These are phyloP conservation scores for Venustaconcha ellipsiformis DNA, from an alignment of 1,140 invertebrate genomes.

Conservation along the genomic window DNA sequence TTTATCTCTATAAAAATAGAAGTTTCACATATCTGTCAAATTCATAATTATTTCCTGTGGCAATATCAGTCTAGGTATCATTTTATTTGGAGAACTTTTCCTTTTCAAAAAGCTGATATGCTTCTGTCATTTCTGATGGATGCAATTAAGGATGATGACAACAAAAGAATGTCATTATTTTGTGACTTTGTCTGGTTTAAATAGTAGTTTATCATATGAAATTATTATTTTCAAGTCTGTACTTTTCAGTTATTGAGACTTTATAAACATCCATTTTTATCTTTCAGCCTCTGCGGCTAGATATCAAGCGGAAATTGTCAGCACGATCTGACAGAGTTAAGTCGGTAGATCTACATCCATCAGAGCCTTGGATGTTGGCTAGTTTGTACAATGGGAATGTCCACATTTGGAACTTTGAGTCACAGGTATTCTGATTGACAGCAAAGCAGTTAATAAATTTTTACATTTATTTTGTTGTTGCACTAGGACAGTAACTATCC, in stretches of 20 bases:
- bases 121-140: neutral
- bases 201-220: no score
- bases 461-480: no score
- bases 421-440: constrained; percentile 73
- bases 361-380: constrained; percentile 98
- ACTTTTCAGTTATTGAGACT: neutral
- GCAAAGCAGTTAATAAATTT: no score
- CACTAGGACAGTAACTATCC: no score
- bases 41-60: no score
- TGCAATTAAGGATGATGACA: neutral
- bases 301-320: constrained; percentile 97
- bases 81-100: neutral
- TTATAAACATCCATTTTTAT: constrained; percentile 5
- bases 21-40: no score
- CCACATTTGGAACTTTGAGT: constrained; percentile 99
- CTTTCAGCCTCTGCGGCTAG: constrained; percentile 87
- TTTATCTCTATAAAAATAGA: no score
- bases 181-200: no score
- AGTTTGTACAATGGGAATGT: constrained; percentile 99
- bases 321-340: constrained; percentile 98
- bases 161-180: neutral
- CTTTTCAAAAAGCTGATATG: neutral
- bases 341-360: constrained; percentile 96
- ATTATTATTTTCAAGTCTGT: neutral
- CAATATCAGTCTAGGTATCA: no score